Evolutionary conservation across 2,797 vertebrate species (phyloP).

Genomic region (Sebastes vulpes): DNA sequence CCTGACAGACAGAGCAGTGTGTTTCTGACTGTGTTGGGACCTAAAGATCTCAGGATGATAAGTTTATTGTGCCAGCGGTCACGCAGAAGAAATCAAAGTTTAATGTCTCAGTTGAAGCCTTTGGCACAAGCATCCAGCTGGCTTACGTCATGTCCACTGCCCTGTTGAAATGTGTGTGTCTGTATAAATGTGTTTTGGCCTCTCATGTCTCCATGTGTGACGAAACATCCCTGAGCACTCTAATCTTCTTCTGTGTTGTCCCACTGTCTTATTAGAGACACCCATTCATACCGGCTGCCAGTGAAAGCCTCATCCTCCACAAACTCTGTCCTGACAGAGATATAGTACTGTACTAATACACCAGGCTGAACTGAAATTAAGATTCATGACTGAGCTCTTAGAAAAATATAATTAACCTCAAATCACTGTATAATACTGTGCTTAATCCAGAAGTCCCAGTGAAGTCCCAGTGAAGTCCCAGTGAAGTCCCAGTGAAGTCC

Average conservation of each 20-base stretch:
- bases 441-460: not conserved
- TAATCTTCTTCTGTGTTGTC: conserved; percentile 31
- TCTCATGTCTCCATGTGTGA: conserved; percentile 31
- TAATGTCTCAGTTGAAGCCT: conserved; percentile 17
- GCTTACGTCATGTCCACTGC: conserved; percentile 19
- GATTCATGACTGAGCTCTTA: not conserved
- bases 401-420: not conserved
- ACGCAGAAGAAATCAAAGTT: conserved; percentile 14
- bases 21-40: not conserved
- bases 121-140: conserved; percentile 28
- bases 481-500: too few relatives aligned
- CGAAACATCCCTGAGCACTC: conserved; percentile 26
- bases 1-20: not conserved
- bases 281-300: conserved; percentile 46
- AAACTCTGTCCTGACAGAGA: conserved; percentile 24
- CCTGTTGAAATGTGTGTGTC: conserved; percentile 14
- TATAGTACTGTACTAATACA: not conserved
- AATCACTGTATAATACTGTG: not conserved
- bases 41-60: not conserved
- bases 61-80: not conserved
- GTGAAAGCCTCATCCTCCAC: conserved; percentile 44
- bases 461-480: not conserved
- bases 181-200: conserved; percentile 30
- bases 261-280: conserved; percentile 34
- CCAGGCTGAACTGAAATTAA: not conserved